Evolutionary conservation across 2,888 invertebrate species (phyloP).

Genomic region (Alentia gelatinosa): DNA sequence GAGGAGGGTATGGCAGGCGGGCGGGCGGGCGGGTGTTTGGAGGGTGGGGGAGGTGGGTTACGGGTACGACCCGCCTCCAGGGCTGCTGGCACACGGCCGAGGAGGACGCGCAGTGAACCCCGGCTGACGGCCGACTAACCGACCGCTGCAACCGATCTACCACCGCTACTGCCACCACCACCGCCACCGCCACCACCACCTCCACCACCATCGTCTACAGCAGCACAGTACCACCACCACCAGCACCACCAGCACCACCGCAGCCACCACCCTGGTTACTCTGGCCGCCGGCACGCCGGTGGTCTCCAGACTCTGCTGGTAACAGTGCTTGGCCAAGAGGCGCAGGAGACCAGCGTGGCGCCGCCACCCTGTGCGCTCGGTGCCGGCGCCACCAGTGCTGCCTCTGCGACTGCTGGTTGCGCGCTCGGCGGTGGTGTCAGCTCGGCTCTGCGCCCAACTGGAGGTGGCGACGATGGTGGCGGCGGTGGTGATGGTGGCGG

Average conservation of each 20-base stretch:
- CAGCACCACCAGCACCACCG: neutral
- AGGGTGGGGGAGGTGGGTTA: neutral
- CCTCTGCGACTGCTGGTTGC: neutral
- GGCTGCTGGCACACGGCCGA: neutral
- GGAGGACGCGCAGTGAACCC: neutral
- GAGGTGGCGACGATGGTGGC: neutral
- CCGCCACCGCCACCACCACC: neutral
- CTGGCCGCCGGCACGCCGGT: neutral
- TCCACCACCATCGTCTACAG: neutral
- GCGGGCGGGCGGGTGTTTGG: neutral
- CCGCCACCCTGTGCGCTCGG: neutral
- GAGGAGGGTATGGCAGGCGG: too few relatives aligned
- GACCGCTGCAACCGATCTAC: neutral
- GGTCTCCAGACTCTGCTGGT: neutral
- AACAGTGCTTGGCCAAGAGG: neutral
- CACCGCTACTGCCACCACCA: neutral
- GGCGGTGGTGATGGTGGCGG: neutral
- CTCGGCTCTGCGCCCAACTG: neutral
- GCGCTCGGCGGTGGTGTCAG: neutral
- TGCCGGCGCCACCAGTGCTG: neutral
- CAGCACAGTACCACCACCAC: too few relatives aligned
- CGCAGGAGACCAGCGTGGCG: neutral
- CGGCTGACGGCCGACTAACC: neutral
- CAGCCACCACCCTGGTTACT: neutral
- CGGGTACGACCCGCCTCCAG: neutral